Base-by-base conservation (phyloP, 92 coral and sea anemone species). In the Porites evermanni region DNA sequence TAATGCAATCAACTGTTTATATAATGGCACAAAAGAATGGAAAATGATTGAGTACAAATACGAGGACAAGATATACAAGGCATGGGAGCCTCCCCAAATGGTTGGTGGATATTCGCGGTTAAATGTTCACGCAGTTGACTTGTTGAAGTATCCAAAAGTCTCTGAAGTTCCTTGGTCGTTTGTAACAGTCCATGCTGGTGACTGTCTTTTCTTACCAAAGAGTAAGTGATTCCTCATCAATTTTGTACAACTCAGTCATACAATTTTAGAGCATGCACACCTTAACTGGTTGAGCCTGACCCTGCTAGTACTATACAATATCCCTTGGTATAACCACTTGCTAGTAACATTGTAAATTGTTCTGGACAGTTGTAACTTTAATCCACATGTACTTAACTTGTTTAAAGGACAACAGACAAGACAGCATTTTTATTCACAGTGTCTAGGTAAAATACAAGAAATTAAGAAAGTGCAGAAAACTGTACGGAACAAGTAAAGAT, bases 11-110 rank as follows among this genome's bases (percentile, higher is more conserved):
- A 96, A 96, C 86, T 96, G 98, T 75, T 81, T 96, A 78, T 88
- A 88, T 20, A 96, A 96, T 93, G 98, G 98, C 17, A 96, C 98
- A 51, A 96, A 96, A 71, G 91, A 94, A 38, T 96, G 98, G 98
- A 96, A 96, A 81, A 70, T 96, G 94, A 93, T 96, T 84, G 94
- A 92, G 50, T 96, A 91, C 88, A 94, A 96, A 89, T 84, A 96
- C 59, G 98, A 96, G 78, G 89, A 92, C 73, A 91, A 90, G 87
- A 94, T 96, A 72, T 96, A 96, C 86, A 96, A 96, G 70, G 98
- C 98, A 13, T 96, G 98, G 98, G 98, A 96, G 66, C 98, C 98
- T 53, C 96, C 91, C 8, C 74, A 90, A 60, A 92, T 90, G 91
- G 87, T 96, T 67, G 98, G 98, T 8, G 98, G 98, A 2, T 96